Evolutionary conservation across 2,113 vertebrate genomes (phyloP).

Genomic region (Boulengeromyrus knoepffleri): DNA sequence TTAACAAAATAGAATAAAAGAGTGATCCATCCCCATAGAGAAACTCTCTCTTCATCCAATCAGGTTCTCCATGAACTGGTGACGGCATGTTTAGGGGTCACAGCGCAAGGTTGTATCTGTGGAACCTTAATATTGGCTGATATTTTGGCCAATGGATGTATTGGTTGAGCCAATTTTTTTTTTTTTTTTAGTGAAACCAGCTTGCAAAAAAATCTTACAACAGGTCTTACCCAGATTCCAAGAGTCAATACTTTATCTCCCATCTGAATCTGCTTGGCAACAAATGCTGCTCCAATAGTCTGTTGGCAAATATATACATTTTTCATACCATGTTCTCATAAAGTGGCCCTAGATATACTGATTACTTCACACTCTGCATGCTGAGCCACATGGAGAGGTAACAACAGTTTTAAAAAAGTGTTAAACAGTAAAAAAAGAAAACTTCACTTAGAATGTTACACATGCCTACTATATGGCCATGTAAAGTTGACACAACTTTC

Average conservation of each 20-base stretch:
- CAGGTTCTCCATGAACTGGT: not conserved
- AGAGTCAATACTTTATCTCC: slow-evolving; percentile 80
- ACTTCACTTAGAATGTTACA: not conserved
- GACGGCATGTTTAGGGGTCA: not conserved
- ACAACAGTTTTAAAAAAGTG: not conserved
- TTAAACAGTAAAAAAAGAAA: not conserved
- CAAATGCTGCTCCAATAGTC: slow-evolving; percentile 95
- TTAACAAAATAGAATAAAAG: not conserved
- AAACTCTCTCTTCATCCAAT: not conserved
- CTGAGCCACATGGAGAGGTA: not conserved
- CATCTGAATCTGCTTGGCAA: slow-evolving; percentile 83
- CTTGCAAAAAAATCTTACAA: not conserved
- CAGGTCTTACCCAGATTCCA: slow-evolving; percentile 83
- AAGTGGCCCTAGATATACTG: not conserved
- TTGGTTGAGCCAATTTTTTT: not conserved
- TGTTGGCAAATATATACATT: slow-evolving; percentile 37
- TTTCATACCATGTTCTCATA: not conserved
- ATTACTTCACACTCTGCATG: not conserved
- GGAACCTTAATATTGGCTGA: not conserved
- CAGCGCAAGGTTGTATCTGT: not conserved
- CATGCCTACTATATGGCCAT: not conserved
- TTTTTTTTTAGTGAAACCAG: not conserved
- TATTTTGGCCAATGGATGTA: not conserved
- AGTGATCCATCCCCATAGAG: not conserved
- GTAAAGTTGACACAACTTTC: not conserved